These are phyloP conservation scores for Tiaroga cobitis DNA, from an alignment of 2,797 vertebrate genomes.

Conservation along the genomic window DNA sequence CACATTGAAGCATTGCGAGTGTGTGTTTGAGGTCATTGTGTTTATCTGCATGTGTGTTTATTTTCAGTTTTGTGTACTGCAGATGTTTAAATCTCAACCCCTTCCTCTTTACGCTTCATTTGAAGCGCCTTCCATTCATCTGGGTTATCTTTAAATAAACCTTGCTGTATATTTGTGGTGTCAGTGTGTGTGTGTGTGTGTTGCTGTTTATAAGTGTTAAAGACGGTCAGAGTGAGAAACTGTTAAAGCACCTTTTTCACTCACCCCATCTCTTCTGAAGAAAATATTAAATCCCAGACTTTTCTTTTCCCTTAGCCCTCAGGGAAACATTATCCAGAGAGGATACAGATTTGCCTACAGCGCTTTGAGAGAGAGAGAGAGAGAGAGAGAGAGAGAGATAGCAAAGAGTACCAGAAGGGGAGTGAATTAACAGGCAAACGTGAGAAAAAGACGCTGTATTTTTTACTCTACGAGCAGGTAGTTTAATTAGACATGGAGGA, in stretches of 20 bases:
- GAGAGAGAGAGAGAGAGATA: slow-evolving; percentile 1
- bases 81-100: slow-evolving; percentile 16
- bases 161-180: slow-evolving; percentile 3
- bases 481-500: slow-evolving; percentile 43
- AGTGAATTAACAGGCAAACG: slow-evolving; percentile 27
- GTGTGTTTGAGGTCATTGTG: slow-evolving; percentile 17
- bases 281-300: slow-evolving; percentile 31
- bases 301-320: slow-evolving; percentile 22
- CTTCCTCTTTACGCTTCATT: slow-evolving; percentile 13
- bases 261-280: slow-evolving; percentile 32
- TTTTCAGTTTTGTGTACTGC: slow-evolving; percentile 25
- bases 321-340: slow-evolving; percentile 37
- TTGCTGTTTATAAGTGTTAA: not conserved
- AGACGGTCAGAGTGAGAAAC: not conserved
- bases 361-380: slow-evolving; percentile 1
- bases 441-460: slow-evolving; percentile 16
- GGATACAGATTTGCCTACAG: slow-evolving; percentile 51
- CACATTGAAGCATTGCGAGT: slow-evolving; percentile 8
- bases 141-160: slow-evolving; percentile 13
- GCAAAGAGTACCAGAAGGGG: slow-evolving; percentile 3
- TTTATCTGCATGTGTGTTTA: slow-evolving; percentile 7
- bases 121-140: slow-evolving; percentile 7
- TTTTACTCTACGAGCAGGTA: slow-evolving; percentile 31
- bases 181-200: too few species aligned
- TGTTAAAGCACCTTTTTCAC: slow-evolving; percentile 23